A percentile compares a stretch with the other conserved stretches of the same genome.
phyloP scores from a whole-genome alignment of 2,113 vertebrate genomes.

The Camelus bactrianus region DNA sequence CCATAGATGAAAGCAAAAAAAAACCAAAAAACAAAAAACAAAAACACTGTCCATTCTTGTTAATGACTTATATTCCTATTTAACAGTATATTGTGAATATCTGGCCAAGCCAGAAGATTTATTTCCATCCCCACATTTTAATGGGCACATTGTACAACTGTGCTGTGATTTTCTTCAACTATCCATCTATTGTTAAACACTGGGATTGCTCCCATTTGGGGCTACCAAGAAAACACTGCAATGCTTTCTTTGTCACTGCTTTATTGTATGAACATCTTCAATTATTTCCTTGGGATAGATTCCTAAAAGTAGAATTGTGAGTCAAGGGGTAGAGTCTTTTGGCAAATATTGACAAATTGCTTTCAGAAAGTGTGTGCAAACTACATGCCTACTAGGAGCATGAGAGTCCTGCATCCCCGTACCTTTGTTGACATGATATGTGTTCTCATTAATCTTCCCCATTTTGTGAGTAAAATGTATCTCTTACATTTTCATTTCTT shows the following conservation, averaged over 20 bases:
- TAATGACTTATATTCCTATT: neutral
- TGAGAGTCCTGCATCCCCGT: neutral
- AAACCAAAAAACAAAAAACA: neutral
- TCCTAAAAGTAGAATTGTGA: neutral
- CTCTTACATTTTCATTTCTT: neutral
- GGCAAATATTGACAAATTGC: neutral
- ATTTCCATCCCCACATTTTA: neutral
- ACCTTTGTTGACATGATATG: neutral
- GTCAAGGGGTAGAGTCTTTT: neutral
- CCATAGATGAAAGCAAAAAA: neutral
- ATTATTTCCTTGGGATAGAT: neutral
- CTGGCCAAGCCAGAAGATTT: neutral
- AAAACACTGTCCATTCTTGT: neutral
- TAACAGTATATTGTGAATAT: accelerated
- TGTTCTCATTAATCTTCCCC: neutral
- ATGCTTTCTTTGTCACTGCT: neutral
- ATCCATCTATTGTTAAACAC: too few relatives aligned
- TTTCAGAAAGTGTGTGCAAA: neutral
- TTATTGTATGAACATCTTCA: neutral
- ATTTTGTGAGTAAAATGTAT: neutral
- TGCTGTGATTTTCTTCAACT: neutral
- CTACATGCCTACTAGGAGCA: neutral
- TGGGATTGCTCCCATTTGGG: neutral
- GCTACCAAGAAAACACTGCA: neutral
- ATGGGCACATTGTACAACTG: too few relatives aligned